phyloP scores from a whole-genome alignment of 2,888 invertebrate species.

The Ypsolopha sequella region DNA sequence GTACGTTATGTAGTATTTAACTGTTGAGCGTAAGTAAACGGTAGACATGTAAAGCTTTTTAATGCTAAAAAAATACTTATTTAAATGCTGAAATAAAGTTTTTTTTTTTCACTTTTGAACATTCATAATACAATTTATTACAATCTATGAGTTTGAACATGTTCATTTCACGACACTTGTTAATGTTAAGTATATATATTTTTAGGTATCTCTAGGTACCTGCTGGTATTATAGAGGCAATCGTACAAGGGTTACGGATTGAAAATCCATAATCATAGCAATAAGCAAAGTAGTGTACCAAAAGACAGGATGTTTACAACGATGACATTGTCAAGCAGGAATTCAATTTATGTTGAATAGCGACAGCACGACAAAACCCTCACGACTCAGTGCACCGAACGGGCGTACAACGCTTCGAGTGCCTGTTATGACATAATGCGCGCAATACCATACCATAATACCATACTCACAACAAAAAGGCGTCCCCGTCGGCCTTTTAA shows the following conservation, averaged over 20 bases:
- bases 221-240: background rate
- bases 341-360: conserved; percentile 58
- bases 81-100: no score
- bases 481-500: conserved; percentile 43
- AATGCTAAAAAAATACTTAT: no score
- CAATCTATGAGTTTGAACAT: background rate
- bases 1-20: no score
- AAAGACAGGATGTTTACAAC: conserved; percentile 58
- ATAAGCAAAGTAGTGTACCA: conserved; percentile 21
- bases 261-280: background rate
- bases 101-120: no score
- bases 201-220: background rate
- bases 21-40: no score
- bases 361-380: conserved; percentile 37
- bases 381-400: conserved; percentile 23
- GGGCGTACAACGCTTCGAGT: conserved; percentile 24
- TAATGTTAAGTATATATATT: background rate
- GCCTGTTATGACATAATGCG: conserved; percentile 69
- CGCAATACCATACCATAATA: conserved; percentile 64
- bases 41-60: no score
- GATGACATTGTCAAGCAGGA: conserved; percentile 56
- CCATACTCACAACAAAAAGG: conserved; percentile 49
- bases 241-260: background rate
- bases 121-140: no score
- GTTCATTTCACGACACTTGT: background rate